Base-by-base conservation (phyloP, 2,888 invertebrate species). In the Nomada flava region DNA sequence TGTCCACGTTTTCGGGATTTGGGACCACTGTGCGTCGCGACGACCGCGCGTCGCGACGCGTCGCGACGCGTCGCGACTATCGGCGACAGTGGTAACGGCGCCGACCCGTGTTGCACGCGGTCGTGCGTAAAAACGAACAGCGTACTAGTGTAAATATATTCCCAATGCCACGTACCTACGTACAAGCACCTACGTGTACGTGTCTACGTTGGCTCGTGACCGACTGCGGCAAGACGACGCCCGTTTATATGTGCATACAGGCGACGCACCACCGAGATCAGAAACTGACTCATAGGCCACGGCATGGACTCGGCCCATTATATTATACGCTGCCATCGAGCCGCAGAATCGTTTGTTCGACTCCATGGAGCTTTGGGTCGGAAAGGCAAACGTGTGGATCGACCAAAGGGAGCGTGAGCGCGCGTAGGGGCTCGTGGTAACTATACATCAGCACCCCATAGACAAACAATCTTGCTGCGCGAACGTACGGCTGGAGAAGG, bases 221-320 rank as follows among this genome's bases (percentile, higher is more conserved):
- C 26, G 53, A 57, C 57, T 57, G 75, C 53, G 75, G 53, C 75
- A 69, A 69, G 68, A 69, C 75, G 68, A 57, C 75, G 69, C 75
- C 55, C 60, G 72, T 15, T 47, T 68, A 62, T 36, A 36, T 7
- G 36, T 36, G 36, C 36, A 7, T 5, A 7, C 52, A 11, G 50
- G 68, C 65, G 53, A 67, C 67, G 68, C 55, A 23, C 65, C 60
- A 65, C 70, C 74, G 83, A 52, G 60, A 63, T 76, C 65, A 75
- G 76, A 65, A 65, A 83, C 83, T 83, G 83, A 83, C 84, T 84
- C 83, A 84, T 50, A 60, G 65, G 69, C 77, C 60, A 80, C 60
- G 70, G 18, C 50, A 26, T 69, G 77, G 69, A 81, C 68, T 63
- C 60, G 42, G 53, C 29, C 79, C 59, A 75, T 68, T 79, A 75